Evolutionary conservation across 2,113 vertebrate genomes (phyloP).

Genomic region (Tonatia bakeri): DNA sequence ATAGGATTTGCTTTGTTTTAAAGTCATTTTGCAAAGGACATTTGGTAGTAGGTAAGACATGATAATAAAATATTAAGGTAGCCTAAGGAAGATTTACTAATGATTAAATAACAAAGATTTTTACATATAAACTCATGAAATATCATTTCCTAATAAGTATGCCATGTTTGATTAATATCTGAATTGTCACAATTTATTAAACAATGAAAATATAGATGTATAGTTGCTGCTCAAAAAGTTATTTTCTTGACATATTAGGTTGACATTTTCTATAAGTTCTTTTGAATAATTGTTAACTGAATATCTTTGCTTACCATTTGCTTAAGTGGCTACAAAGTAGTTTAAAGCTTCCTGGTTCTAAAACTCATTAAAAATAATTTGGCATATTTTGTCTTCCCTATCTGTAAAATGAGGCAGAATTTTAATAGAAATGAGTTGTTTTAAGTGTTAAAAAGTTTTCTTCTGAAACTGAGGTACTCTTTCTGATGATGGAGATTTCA

Average conservation of each 20-base stretch:
- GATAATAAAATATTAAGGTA: conserved; percentile 11
- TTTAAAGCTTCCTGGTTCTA: conserved; percentile 20
- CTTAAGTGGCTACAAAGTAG: neutral
- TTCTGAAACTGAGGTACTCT: conserved; percentile 24
- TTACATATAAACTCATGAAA: conserved; percentile 19
- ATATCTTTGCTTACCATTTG: neutral
- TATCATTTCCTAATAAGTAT: conserved; percentile 13
- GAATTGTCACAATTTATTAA: conserved; percentile 22
- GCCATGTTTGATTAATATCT: neutral
- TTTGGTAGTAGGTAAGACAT: conserved; percentile 11
- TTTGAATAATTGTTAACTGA: conserved; percentile 4
- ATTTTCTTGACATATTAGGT: conserved; percentile 20
- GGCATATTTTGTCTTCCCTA: neutral
- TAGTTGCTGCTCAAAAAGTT: conserved; percentile 11
- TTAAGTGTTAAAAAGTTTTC: conserved; percentile 27
- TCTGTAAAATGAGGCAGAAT: conserved; percentile 17
- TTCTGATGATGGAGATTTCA: conserved; percentile 3
- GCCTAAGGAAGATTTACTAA: neutral
- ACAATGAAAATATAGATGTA: neutral
- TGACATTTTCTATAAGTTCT: conserved; percentile 36
- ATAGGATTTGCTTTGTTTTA: neutral
- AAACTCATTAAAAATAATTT: conserved; percentile 46
- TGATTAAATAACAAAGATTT: conserved; percentile 28
- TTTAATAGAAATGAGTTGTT: conserved; percentile 1
- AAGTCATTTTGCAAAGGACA: conserved; percentile 34